Evolutionary conservation across 2,113 vertebrate genomes (phyloP).

Genomic region (Poeciliopsis occidentalis): DNA sequence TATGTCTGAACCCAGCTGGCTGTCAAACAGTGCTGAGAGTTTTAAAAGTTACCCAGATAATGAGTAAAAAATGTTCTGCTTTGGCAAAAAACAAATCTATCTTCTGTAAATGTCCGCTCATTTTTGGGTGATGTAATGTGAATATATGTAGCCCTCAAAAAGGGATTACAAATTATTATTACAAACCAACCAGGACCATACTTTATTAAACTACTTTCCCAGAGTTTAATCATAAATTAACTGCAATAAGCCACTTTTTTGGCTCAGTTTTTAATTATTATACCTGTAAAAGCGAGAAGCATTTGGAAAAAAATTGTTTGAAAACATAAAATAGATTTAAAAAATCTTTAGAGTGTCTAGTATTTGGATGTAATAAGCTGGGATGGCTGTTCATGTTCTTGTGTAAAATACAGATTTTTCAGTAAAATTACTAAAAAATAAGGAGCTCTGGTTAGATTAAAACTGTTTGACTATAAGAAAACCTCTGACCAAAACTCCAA

Average conservation of each 20-base stretch:
- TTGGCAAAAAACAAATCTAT: background rate
- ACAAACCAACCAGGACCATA: background rate
- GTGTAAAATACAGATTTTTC: too few relatives aligned
- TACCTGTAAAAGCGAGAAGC: too few relatives aligned
- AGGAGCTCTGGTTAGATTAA: too few relatives aligned
- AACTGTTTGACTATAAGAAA: too few relatives aligned
- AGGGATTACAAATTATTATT: background rate
- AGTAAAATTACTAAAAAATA: too few relatives aligned
- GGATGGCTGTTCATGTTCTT: too few relatives aligned
- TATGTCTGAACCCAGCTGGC: background rate
- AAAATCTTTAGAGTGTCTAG: too few relatives aligned
- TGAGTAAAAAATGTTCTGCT: background rate
- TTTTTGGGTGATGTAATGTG: background rate
- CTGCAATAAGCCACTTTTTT: background rate
- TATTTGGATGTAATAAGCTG: too few relatives aligned
- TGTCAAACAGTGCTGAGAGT: background rate
- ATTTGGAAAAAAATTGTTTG: too few relatives aligned
- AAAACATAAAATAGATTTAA: too few relatives aligned
- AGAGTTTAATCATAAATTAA: background rate
- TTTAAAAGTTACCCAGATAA: background rate
- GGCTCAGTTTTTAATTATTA: too few relatives aligned
- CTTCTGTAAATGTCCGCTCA: background rate
- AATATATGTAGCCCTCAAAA: background rate
- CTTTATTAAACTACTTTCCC: background rate
- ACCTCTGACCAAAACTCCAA: constrained; percentile 2